Conservation (phyloP, 2,888 invertebrate genomes). For the Stenoptilia bipunctidactyla region DNA sequence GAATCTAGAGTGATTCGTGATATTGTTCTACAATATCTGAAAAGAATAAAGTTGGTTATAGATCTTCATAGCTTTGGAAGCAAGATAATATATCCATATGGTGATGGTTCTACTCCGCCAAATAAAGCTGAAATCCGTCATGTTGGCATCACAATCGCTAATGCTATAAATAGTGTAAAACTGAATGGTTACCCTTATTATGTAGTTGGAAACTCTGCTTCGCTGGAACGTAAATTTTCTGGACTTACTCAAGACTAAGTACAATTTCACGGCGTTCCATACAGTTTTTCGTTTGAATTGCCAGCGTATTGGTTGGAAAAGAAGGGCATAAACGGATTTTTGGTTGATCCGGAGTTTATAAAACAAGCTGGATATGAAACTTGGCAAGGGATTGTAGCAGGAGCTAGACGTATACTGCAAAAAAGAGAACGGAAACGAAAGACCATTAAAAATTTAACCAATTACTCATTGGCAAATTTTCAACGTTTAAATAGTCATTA, state of each 20-base stretch:
- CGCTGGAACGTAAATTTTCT: constrained; percentile 67
- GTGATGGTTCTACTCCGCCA: constrained; percentile 40
- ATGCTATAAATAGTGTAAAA: constrained; percentile 46
- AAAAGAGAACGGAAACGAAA: too few species aligned
- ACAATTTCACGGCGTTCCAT: constrained; percentile 32
- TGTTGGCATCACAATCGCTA: constrained; percentile 38
- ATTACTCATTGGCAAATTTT: too few species aligned
- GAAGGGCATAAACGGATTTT: constrained; percentile 51
- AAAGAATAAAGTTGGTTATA: constrained; percentile 73
- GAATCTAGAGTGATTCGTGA: constrained; percentile 72
- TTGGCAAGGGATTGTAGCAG: constrained; percentile 65
- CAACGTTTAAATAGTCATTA: too few species aligned
- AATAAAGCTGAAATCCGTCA: constrained; percentile 43
- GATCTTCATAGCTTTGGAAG: constrained; percentile 82
- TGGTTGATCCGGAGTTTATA: constrained; percentile 67
- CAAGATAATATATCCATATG: constrained; percentile 51
- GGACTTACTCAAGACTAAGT: constrained; percentile 77
- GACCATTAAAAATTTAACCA: too few species aligned
- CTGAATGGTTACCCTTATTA: constrained; percentile 44
- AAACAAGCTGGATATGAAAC: constrained; percentile 42
- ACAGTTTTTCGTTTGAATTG: constrained; percentile 74
- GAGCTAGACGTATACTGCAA: constrained; percentile 42
- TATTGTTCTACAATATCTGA: constrained; percentile 54
- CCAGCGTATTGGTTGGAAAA: constrained; percentile 47
- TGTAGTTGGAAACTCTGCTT: constrained; percentile 56